Evolutionary conservation across 2,888 invertebrate species (phyloP), one percentile per base, ranked within the genome.

Genomic region (Ophion obscuratus): DNA sequence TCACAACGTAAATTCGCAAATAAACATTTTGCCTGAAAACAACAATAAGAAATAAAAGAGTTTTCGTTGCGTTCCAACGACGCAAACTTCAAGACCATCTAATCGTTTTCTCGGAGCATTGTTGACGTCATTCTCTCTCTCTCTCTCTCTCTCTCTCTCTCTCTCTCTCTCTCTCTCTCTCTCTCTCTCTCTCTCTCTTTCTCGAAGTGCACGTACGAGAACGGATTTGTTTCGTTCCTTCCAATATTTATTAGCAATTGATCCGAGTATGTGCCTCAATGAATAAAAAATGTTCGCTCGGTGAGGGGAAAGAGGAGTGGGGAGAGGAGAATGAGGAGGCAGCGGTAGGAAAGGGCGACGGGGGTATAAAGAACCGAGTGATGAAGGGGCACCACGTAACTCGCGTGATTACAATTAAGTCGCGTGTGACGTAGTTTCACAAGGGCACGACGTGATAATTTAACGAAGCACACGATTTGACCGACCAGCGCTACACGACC

Each of bases 361-460:
- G 53, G 53, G 53, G 53, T 3, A 17, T 11, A 1, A 17, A 14
- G 17, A 14, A 47, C 47, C 11, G 47, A 47, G 14, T 47, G 47
- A 47, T 14, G 47, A 47, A 47, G 47, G 47, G 36, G 53, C 24
- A 53, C 44, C 36, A 20, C 62, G 68, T 62, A 11, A 73, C 73
- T 66, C 66, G 78, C 61, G 81, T 20, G 53, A n/a, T 71, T 74
- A 64, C 61, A 74, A 82, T 78, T 81, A 73, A 81, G 77, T 64
- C 61, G 31, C 47, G 59, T 44, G 53, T 78, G 83, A 83, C 83
- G 85, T 83, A 31, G 47, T 64, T 71, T 20, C 66, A 73, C 77
- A 81, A 84, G 76, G 84, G 73, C 78, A 77, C 68, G 31, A 64
- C 74, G 57, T 62, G 85, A 82, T 82, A 85, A 82, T 67, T 85